Evolutionary conservation across 1,140 invertebrate genomes (phyloP), one percentile per base, ranked within the genome.

Genomic region (Rhynchophorus ferrugineus): DNA sequence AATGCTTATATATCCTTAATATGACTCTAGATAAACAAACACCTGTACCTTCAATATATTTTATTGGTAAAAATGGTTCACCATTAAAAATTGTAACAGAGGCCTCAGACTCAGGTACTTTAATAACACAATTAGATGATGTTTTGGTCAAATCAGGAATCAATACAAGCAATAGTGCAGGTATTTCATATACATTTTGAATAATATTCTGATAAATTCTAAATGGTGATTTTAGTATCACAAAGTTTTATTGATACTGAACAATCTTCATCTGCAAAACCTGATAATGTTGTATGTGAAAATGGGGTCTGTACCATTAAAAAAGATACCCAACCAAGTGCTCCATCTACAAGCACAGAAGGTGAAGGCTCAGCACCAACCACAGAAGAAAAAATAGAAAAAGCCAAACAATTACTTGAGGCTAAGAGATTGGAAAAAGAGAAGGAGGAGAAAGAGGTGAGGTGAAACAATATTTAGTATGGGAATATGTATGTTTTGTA

Each of bases 31-130:
- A 90, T 75, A 85, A 89, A 72, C 71, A 90, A 48, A 82, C 89
- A 21, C 79, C 86, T 20, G 76, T 91, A 16, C 89, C 89, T 24
- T 89, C 87, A 0, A 65, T 88, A n/a, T 92, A 86, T 70, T 91
- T 91, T 63, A 91, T 93, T 67, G 85, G 84, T 5, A 72, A 80
- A 21, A 80, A 82, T 71, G 89, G 88, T 1, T 72, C 75, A 13
- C 86, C 88, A 0, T 59, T 91, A 51, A 86, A 90, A 68, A 79
- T 91, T 14, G 75, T 88, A 20, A 83, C 78, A 29, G 84, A 83
- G 9, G 71, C 67, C 5, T 63, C 73, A 18, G 66, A 71, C 50
- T 61, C 71, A 0, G 69, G 17, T 75, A 77, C 41, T 60, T 82
- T 37, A 61, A 47, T 62, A 1, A 57, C 61, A 3, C 77, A 78